These are phyloP conservation scores for Drosophila orena DNA, from an alignment of 1,140 invertebrate species.

Conservation along the genomic window DNA sequence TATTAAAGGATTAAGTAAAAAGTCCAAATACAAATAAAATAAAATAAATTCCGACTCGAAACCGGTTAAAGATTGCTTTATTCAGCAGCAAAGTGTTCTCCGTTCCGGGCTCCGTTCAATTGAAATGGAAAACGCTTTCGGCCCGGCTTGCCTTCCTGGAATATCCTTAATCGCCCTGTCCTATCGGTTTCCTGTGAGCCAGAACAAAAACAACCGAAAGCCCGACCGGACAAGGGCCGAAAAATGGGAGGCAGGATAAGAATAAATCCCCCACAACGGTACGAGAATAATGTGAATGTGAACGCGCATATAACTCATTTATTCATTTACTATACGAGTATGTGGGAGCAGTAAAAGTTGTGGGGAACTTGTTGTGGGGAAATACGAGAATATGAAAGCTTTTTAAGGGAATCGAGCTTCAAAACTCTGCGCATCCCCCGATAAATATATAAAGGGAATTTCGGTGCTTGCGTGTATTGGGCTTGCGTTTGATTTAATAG, in stretches of 20 bases:
- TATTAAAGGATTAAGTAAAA: not conserved
- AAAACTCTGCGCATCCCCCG: not conserved
- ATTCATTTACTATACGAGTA: constrained; percentile 66
- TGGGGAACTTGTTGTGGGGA: constrained; percentile 30
- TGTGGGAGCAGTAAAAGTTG: constrained; percentile 17
- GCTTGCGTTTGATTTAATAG: constrained; percentile 82
- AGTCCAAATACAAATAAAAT: not conserved
- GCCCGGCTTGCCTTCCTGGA: constrained; percentile 41
- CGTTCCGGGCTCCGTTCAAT: constrained; percentile 52
- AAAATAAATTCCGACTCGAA: not conserved
- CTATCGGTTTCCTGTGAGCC: constrained; percentile 73
- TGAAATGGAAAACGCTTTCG: constrained; percentile 55
- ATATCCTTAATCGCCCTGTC: constrained; percentile 74
- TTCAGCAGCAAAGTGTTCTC: constrained; percentile 20
- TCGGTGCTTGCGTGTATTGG: constrained; percentile 68
- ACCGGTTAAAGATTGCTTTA: constrained; percentile 18
- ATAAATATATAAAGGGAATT: constrained; percentile 11
- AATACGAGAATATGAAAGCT: constrained; percentile 18
- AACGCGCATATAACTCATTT: constrained; percentile 80
- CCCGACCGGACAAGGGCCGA: constrained; percentile 57
- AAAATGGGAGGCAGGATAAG: constrained; percentile 20
- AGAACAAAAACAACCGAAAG: constrained; percentile 52
- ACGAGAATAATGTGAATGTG: constrained; percentile 71
- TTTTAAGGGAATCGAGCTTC: constrained; percentile 23
- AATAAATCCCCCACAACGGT: constrained; percentile 33